Evolutionary conservation across 1,140 invertebrate species (phyloP), one percentile per base, ranked within the genome.

Genomic region (Cotesia glomerata): DNA sequence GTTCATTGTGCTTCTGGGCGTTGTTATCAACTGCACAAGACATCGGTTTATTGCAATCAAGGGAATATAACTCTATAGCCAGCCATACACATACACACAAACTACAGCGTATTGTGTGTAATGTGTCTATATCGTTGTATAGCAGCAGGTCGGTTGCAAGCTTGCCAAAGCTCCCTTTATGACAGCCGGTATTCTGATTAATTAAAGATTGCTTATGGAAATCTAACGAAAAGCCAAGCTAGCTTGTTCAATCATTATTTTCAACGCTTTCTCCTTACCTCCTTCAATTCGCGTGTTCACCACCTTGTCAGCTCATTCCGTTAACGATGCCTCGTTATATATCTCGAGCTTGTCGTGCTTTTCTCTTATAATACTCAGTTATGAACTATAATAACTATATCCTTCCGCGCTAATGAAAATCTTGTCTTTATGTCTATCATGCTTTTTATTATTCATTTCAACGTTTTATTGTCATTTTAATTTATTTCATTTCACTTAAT

Each of bases 1-100:
- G 77, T 83, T 84, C 83, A 84, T 84, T 79, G 79, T 81, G 76
- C 79, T 83, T 74, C 73, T 77, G 82, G 77, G 80, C 75, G 77
- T 80, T 81, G 81, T 84, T 83, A 80, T 74, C 69, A 78, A 81
- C 72, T 82, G 77, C 74, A 81, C 81, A 84, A 83, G 81, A 81
- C 78, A 80, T 80, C 80, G 75, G 76, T 84, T 84, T 83, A 84
- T 83, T 76, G 79, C 77, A 77, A 71, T 54, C 80, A 32, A 76
- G 83, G 81, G 83, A 83, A 69, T 73, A 45, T 45, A 45, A 45
- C 5, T 81, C 68, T 77, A 79, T 61, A 8, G 36, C 68, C 45
- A 16, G 49, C 52, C 54, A 16, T 2, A 75, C 72, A 56, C 65
- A 74, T 45, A 68, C 39, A 49, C 18, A 35, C 39, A 16, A 51